A percentile compares a stretch with the other conserved stretches of the same genome.
Conservation (phyloP, 2,113 vertebrate species). For the Trogon surrucura region DNA sequence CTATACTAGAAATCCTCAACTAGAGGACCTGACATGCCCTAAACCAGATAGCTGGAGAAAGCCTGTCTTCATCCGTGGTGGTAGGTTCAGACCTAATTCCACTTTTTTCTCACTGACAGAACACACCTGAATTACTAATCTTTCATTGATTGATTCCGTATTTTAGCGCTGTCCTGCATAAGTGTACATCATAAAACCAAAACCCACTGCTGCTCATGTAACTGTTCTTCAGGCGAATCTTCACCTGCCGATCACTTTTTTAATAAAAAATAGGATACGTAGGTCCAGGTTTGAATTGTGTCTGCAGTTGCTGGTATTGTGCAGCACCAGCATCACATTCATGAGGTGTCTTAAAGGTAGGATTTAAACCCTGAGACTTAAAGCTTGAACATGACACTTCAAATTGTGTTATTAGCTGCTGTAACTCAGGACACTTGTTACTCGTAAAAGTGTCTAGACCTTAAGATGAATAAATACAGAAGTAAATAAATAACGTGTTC, state of each 20-base stretch:
- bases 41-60: neutral
- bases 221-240: neutral
- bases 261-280: neutral
- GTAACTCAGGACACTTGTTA: neutral
- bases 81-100: neutral
- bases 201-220: neutral
- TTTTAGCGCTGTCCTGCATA: neutral
- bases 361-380: neutral
- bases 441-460: neutral
- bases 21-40: neutral
- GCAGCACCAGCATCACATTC: neutral
- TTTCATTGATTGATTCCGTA: neutral
- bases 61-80: neutral
- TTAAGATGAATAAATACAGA: neutral
- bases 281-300: neutral
- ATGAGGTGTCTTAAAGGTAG: neutral
- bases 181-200: neutral
- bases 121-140: fast-evolving
- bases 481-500: neutral
- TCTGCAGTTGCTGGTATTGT: neutral
- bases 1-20: neutral
- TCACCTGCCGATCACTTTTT: neutral
- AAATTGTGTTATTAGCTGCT: neutral
- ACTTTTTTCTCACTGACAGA: neutral
- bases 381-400: neutral